These are phyloP conservation scores for Acridotheres tristis DNA, from an alignment of 2,797 vertebrate genomes.

Conservation along the genomic window DNA sequence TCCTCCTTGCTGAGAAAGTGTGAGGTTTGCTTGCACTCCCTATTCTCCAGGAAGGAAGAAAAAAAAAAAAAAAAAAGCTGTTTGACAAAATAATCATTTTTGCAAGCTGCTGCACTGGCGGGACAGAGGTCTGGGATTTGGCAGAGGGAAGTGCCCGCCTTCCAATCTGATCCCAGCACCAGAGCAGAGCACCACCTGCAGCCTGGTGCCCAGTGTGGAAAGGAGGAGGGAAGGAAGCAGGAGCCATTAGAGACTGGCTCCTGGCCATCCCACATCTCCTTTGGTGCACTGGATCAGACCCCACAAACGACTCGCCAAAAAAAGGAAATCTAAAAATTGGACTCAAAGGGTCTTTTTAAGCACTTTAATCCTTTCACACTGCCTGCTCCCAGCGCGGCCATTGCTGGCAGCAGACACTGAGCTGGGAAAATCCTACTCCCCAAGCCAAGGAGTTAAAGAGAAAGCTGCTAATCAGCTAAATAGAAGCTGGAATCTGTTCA, in stretches of 20 bases:
- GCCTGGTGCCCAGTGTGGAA: conserved; percentile 52
- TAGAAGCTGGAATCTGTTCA: conserved; percentile 77
- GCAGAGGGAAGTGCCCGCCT: conserved; percentile 64
- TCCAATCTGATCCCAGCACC: conserved; percentile 65
- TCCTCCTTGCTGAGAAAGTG: background rate
- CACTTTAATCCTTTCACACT: conserved; percentile 77
- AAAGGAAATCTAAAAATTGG: conserved; percentile 73
- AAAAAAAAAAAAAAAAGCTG: conserved; percentile 51
- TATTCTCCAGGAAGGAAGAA: background rate
- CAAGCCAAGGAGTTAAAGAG: conserved; percentile 71
- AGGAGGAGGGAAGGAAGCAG: conserved; percentile 61
- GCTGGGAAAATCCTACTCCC: conserved; percentile 64
- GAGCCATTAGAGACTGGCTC: conserved; percentile 83
- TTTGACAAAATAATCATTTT: conserved; percentile 73
- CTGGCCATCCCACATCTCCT: conserved; percentile 81
- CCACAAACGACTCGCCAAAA: conserved; percentile 62
- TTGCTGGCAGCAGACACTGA: conserved; percentile 62
- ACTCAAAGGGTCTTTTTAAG: conserved; percentile 73
- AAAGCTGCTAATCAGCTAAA: conserved; percentile 82
- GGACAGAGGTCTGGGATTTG: conserved; percentile 69
- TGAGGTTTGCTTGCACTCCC: background rate
- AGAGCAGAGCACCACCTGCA: conserved; percentile 77
- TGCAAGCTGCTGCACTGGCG: conserved; percentile 68
- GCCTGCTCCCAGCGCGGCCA: conserved; percentile 63
- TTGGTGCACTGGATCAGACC: conserved; percentile 75